These are phyloP conservation scores for Drosophila gunungcola DNA, from an alignment of 1,140 invertebrate genomes.

Conservation along the genomic window DNA sequence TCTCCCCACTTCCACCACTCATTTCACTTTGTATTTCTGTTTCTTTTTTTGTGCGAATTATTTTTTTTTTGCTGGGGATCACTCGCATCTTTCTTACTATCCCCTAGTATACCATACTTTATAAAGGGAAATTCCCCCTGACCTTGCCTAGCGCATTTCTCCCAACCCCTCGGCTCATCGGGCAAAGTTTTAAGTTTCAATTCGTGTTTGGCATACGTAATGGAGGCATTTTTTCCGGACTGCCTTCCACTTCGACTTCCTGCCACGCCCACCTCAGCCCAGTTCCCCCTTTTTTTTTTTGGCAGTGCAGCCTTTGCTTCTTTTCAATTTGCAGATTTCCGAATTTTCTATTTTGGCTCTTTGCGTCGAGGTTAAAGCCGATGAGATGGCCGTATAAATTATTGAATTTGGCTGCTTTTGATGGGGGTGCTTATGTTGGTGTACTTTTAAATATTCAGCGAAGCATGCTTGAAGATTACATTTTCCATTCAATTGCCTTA, in stretches of 20 bases:
- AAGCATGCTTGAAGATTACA: background rate
- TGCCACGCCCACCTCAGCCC: slow-evolving; percentile 1
- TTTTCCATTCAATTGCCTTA: background rate
- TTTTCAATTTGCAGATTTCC: slow-evolving; percentile 70
- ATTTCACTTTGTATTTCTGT: slow-evolving; percentile 59
- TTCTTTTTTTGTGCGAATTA: slow-evolving; percentile 2
- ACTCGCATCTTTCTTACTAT: slow-evolving; percentile 13
- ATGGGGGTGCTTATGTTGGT: slow-evolving; percentile 6
- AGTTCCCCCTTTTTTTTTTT: background rate
- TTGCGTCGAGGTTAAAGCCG: slow-evolving; percentile 33
- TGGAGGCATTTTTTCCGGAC: slow-evolving; percentile 42
- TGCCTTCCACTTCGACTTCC: slow-evolving; percentile 20
- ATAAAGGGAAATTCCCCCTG: slow-evolving; percentile 13
- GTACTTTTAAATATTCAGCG: slow-evolving; percentile 20
- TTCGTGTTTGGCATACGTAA: slow-evolving; percentile 78
- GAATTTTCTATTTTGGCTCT: slow-evolving; percentile 43
- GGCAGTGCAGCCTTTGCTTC: slow-evolving; percentile 1
- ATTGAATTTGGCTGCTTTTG: slow-evolving; percentile 39
- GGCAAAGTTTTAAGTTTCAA: slow-evolving; percentile 78
- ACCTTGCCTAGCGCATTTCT: slow-evolving; percentile 4
- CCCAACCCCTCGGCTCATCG: slow-evolving; percentile 47
- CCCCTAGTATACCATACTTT: slow-evolving; percentile 15
- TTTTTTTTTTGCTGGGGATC: background rate
- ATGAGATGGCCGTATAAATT: slow-evolving; percentile 40
- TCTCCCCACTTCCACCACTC: slow-evolving; percentile 32